Evolutionary conservation across 2,113 vertebrate genomes (phyloP).

Genomic region (Lathamus discolor): DNA sequence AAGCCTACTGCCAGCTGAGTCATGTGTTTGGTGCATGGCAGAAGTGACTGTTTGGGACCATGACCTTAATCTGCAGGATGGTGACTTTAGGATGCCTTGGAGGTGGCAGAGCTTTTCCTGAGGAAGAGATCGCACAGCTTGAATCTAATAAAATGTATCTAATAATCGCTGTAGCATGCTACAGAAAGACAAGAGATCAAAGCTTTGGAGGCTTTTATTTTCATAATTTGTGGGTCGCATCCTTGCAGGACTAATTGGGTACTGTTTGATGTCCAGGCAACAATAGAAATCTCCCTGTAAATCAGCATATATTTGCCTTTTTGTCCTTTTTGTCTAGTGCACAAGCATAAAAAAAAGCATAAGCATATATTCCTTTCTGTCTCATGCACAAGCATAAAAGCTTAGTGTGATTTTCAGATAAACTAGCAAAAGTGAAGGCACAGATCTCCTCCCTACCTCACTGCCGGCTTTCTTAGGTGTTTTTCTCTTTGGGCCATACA

Average conservation of each 20-base stretch:
- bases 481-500: neutral
- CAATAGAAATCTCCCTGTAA: slow-evolving; percentile 30
- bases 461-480: neutral
- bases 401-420: neutral
- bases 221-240: slow-evolving; percentile 62
- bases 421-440: neutral
- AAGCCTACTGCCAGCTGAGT: slow-evolving; percentile 18
- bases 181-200: neutral
- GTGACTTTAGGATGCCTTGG: neutral
- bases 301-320: neutral
- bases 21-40: slow-evolving; percentile 25
- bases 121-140: slow-evolving; percentile 16
- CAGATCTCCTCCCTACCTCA: neutral
- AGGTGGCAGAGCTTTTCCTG: neutral
- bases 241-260: slow-evolving; percentile 51
- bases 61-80: slow-evolving; percentile 37
- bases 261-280: slow-evolving; percentile 57
- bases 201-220: slow-evolving; percentile 29
- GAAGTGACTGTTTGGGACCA: slow-evolving; percentile 45
- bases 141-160: slow-evolving; percentile 8
- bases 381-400: neutral
- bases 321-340: neutral
- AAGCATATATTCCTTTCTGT: neutral
- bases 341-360: neutral
- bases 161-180: neutral